Conservation (phyloP, 2,888 invertebrate species). For the Rhabditoides inermis region DNA sequence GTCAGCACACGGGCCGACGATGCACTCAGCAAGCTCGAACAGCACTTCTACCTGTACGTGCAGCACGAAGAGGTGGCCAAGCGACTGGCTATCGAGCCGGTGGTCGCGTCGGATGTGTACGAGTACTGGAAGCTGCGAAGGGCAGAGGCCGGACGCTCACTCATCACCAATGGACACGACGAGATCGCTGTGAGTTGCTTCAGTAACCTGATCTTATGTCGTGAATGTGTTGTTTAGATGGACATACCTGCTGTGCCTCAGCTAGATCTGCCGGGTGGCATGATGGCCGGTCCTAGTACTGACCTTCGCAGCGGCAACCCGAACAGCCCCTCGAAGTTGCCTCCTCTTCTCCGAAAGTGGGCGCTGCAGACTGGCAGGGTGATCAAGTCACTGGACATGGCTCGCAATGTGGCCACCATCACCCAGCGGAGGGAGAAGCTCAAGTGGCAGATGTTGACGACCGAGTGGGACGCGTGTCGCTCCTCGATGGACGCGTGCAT, state of each 20-base stretch:
- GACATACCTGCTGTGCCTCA: neutral
- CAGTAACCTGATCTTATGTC: neutral
- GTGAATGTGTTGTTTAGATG: neutral
- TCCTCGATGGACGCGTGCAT: too few species aligned
- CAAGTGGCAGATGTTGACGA: too few species aligned
- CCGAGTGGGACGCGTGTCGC: too few species aligned
- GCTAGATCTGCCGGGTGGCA: neutral
- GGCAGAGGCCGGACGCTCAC: conserved; percentile 8
- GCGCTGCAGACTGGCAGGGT: neutral
- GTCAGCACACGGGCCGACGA: conserved; percentile 3
- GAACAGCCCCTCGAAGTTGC: neutral
- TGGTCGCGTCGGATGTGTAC: conserved; percentile 65
- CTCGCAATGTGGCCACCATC: neutral
- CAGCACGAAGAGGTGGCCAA: conserved; percentile 15
- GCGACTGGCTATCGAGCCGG: conserved; percentile 70
- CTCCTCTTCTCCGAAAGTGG: too few species aligned
- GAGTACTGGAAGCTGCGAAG: conserved; percentile 88
- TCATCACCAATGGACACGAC: conserved; percentile 15
- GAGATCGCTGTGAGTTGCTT: conserved; percentile 46
- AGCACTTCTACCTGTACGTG: conserved; percentile 17
- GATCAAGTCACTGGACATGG: neutral
- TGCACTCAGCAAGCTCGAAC: conserved; percentile 14
- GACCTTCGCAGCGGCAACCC: neutral
- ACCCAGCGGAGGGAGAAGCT: too few species aligned
- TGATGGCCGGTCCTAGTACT: neutral